Conservation (phyloP, 2,888 invertebrate species). For the Lobophora halterata region DNA sequence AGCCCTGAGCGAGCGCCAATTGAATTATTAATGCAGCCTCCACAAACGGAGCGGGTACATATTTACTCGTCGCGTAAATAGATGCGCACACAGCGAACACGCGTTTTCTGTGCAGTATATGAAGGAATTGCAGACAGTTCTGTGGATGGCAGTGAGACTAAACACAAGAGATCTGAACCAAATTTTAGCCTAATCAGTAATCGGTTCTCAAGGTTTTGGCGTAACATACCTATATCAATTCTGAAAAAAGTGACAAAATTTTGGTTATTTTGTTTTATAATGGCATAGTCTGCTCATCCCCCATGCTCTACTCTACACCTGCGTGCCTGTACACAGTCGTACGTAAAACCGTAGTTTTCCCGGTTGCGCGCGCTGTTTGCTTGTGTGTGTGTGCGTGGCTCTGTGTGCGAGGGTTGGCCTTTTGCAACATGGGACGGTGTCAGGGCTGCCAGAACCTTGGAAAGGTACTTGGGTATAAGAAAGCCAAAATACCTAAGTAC, state of each 20-base stretch:
- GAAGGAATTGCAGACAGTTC: constrained; percentile 25
- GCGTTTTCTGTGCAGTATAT: constrained; percentile 66
- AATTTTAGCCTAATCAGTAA: too few relatives aligned
- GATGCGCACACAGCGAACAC: constrained; percentile 80
- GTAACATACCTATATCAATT: too few relatives aligned
- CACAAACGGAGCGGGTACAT: constrained; percentile 78
- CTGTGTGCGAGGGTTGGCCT: constrained; percentile 64
- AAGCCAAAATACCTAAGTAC: too few relatives aligned
- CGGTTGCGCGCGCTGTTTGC: constrained; percentile 70
- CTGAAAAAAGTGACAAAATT: too few relatives aligned
- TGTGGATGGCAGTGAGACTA: too few relatives aligned
- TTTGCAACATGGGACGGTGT: constrained; percentile 52
- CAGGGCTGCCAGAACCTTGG: too few relatives aligned
- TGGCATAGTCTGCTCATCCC: constrained; percentile 33
- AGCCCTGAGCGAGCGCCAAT: constrained; percentile 73
- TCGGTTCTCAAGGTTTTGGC: too few relatives aligned
- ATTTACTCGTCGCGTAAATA: constrained; percentile 80
- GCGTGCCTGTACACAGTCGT: constrained; percentile 75
- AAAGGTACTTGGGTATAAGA: too few relatives aligned
- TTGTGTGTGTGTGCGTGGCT: constrained; percentile 46
- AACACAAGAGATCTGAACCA: too few relatives aligned
- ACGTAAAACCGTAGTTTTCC: constrained; percentile 79
- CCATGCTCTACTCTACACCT: constrained; percentile 54
- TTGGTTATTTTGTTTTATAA: too few relatives aligned
- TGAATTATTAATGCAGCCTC: constrained; percentile 81